Evolutionary conservation across 1,140 invertebrate species (phyloP).

Genomic region (Papilio machaon): DNA sequence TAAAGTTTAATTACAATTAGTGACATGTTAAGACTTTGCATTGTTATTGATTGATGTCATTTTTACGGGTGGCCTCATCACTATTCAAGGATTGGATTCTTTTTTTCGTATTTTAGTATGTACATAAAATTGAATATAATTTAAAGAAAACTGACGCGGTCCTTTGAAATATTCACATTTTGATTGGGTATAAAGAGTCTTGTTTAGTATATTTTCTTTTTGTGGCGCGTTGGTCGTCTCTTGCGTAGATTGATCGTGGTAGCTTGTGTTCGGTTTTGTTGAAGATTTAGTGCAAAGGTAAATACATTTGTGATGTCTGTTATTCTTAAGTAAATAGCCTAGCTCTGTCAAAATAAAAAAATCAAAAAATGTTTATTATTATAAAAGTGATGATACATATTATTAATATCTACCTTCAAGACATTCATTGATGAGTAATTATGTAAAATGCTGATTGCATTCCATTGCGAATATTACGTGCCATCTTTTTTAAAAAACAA

Average conservation of each 20-base stretch:
- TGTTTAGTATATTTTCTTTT: constrained; percentile 15
- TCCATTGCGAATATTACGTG: background rate
- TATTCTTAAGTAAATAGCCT: background rate
- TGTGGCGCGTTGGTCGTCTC: constrained; percentile 13
- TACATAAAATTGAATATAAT: constrained; percentile 37
- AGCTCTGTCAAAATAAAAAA: background rate
- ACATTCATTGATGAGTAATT: constrained; percentile 18
- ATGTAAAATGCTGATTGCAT: constrained; percentile 6
- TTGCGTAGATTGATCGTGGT: constrained; percentile 9
- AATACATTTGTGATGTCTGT: constrained; percentile 1
- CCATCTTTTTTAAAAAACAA: background rate
- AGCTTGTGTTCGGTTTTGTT: constrained; percentile 15
- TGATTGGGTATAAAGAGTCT: background rate
- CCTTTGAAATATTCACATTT: constrained; percentile 39
- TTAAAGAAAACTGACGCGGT: constrained; percentile 22
- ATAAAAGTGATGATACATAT: background rate
- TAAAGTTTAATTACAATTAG: constrained; percentile 36
- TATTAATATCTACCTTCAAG: background rate
- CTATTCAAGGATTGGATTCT: constrained; percentile 44
- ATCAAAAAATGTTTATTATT: background rate
- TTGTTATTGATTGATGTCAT: constrained; percentile 76
- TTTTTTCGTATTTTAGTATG: constrained; percentile 49
- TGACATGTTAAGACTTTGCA: constrained; percentile 42
- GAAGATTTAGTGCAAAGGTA: background rate
- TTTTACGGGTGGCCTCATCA: constrained; percentile 57